phyloP scores from a whole-genome alignment of 2,888 invertebrate species.

The Cephus pygmeus region DNA sequence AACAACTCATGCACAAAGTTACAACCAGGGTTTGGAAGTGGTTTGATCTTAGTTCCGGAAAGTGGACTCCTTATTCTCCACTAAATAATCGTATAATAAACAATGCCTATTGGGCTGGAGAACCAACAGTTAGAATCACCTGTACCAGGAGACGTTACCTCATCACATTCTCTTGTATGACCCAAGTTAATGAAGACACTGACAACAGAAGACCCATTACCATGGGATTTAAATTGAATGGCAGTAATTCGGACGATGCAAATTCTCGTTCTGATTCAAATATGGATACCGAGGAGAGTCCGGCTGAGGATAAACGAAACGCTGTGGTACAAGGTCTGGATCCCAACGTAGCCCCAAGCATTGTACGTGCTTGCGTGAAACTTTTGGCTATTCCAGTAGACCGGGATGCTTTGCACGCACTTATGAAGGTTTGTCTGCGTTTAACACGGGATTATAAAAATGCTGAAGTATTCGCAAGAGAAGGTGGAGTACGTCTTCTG shows the following conservation, averaged over 20 bases:
- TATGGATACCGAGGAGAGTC: constrained; percentile 61
- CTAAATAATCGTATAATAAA: constrained; percentile 81
- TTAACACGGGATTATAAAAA: constrained; percentile 79
- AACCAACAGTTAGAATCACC: constrained; percentile 76
- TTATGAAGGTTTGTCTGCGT: constrained; percentile 79
- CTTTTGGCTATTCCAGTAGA: constrained; percentile 78
- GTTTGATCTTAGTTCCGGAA: constrained; percentile 84
- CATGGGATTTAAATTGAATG: constrained; percentile 69
- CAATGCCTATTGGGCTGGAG: constrained; percentile 80
- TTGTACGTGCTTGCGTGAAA: constrained; percentile 72
- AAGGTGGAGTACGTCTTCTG: constrained; percentile 80
- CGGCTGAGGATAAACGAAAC: constrained; percentile 54
- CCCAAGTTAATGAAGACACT: constrained; percentile 86
- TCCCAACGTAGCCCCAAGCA: constrained; percentile 56
- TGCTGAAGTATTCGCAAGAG: constrained; percentile 78
- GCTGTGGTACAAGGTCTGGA: constrained; percentile 59
- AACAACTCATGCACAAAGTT: constrained; percentile 72
- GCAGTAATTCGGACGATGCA: constrained; percentile 41
- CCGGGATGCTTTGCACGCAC: constrained; percentile 81
- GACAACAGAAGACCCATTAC: constrained; percentile 85
- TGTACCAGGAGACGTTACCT: constrained; percentile 81
- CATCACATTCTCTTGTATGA: constrained; percentile 83
- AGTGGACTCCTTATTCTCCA: constrained; percentile 81
- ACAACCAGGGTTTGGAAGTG: constrained; percentile 80
- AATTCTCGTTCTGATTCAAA: constrained; percentile 52